A percentile compares a stretch with the other conserved stretches of the same genome.
Evolutionary conservation across 1,140 invertebrate species (phyloP).

Genomic region (Scaptomyza graminum): DNA sequence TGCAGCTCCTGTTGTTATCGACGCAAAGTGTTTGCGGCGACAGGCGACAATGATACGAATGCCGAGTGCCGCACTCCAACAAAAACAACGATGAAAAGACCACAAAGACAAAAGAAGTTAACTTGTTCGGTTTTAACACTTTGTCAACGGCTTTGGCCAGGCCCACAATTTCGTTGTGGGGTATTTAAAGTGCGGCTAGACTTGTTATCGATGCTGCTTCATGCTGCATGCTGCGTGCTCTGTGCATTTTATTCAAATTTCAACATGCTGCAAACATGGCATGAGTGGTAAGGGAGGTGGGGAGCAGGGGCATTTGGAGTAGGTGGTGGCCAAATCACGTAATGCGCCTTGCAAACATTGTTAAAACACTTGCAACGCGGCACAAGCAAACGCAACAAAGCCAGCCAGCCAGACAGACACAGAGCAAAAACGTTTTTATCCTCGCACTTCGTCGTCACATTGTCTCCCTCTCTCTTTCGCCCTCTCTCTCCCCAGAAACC

Average conservation of each 20-base stretch:
- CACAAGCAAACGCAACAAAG: conserved; percentile 11
- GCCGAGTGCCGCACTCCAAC: too few species aligned
- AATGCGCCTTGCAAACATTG: conserved; percentile 79
- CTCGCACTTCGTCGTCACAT: neutral
- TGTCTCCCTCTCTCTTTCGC: too few species aligned
- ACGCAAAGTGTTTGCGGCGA: conserved; percentile 58
- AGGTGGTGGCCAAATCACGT: conserved; percentile 75
- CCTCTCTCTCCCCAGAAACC: neutral
- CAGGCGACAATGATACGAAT: conserved; percentile 22
- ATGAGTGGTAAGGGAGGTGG: neutral
- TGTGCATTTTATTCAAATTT: conserved; percentile 73
- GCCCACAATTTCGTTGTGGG: neutral
- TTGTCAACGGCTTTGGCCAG: neutral
- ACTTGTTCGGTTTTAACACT: conserved; percentile 8
- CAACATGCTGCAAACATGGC: conserved; percentile 72
- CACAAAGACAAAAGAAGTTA: conserved; percentile 17
- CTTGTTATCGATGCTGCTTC: neutral
- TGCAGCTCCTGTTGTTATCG: conserved; percentile 58
- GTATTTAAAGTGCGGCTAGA: neutral
- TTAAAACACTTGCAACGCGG: conserved; percentile 74
- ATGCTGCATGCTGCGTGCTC: conserved; percentile 21
- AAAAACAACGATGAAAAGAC: neutral
- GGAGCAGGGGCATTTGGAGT: conserved; percentile 23
- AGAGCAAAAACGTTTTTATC: neutral
- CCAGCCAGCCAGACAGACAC: conserved; percentile 1